Conservation (phyloP, 2,113 vertebrate species). For the Oncorhynchus tshawytscha region DNA sequence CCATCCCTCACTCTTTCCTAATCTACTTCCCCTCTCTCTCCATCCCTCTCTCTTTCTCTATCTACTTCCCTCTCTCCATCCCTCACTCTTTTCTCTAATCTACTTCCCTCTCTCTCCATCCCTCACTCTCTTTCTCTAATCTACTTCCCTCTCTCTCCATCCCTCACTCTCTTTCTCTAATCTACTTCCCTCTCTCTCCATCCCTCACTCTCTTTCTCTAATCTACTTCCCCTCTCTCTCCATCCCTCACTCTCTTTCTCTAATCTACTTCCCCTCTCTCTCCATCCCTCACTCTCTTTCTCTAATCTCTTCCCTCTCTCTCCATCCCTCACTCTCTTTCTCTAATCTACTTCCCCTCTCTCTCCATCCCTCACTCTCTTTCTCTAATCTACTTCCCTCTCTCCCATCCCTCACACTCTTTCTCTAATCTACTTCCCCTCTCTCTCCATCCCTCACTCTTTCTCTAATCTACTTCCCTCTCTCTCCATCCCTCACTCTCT, state of each 20-base stretch:
- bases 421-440: background rate
- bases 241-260: background rate
- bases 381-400: no score
- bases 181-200: background rate
- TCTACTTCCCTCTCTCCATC: background rate
- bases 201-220: background rate
- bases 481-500: background rate
- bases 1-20: background rate
- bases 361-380: conserved; percentile 11
- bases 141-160: no score
- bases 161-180: no score
- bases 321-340: background rate
- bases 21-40: background rate
- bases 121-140: conserved; percentile 1
- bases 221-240: background rate
- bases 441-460: no score
- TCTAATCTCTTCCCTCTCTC: background rate
- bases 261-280: no score
- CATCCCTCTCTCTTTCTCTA: background rate
- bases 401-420: background rate
- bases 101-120: background rate
- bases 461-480: no score
- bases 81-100: background rate
- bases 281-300: background rate
- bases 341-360: background rate